Base-by-base conservation (phyloP, 2,797 vertebrate genomes). In the Huso huso region DNA sequence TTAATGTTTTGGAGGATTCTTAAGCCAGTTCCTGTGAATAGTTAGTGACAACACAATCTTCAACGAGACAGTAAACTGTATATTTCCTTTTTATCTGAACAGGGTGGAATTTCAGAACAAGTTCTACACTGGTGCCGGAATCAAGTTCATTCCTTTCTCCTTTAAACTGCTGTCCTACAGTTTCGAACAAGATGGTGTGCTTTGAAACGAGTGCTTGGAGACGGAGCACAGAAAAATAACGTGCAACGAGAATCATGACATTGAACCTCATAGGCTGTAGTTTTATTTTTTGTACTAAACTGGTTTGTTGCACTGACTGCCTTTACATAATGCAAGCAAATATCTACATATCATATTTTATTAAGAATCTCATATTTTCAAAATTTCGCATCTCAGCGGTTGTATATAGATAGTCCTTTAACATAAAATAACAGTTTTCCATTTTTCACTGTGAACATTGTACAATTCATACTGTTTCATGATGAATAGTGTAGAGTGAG, bases 51-150 rank as follows among this genome's bases (percentile, higher is more conserved):
- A n/a, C 8, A n/a, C 23, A 8, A 10, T 5, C 12, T 11, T 58
- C 6, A 11, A 12, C 7, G 9, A 7, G 9, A 58, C 9, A 58
- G 8, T 12, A 53, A 9, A 13, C 55, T n/a, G 55, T 4, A 10
- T 6, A 3, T n/a, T 23, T 67, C 0, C 7, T 48, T 67, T 61
- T 62, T 12, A 18, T 63, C 63, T 74, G 52, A 48, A 73, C 82
- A 99, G 96, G 96, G 96, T 99, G 83, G 96, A 99, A 84, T 99
- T 99, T 86, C 96, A 99, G 81, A 96, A 92, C 84, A 99, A 98
- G 74, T 98, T 99, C 88, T 99, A 99, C 77, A 81, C 84, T 8
- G 96, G 96, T 37, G 81, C 86, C 66, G 96, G 96, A 72, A 83
- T 93, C 83, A 98, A 96, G 86, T 98, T 97, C 80, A 84, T 82